Base-by-base conservation (phyloP, 1,140 invertebrate genomes). In the Drosophila virilis region DNA sequence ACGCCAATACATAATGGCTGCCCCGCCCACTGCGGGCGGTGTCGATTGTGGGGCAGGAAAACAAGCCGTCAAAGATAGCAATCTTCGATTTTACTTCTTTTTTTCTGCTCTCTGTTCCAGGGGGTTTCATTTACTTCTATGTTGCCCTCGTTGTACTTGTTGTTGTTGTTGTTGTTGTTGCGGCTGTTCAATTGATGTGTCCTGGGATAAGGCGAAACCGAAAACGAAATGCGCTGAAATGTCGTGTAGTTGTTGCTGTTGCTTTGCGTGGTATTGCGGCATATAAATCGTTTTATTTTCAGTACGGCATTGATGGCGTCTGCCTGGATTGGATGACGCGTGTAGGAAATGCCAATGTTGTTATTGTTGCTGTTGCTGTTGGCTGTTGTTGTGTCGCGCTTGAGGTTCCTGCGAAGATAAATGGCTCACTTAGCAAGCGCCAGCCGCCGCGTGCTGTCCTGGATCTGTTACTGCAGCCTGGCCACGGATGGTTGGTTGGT, bases 21-120 rank as follows among this genome's bases (percentile, higher is more conserved):
- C 75, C 73, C 71, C 80, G 71, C 80, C 80, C 66, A 51, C 51
- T 8, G 17, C 51, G 8, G 42, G 48, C n/a, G 52, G 66, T 8
- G 42, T 42, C n/a, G 45, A 55, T 6, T 42, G 54, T 69, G 68
- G 69, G 76, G 84, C 83, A 89, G 80, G 80, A 89, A 89, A 89
- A 89, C 84, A 89, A 86, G 81, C 81, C 90, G 78, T 91, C 90
- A 91, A 91, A 91, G 90, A 91, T 91, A 91, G 85, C 82, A 91
- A 91, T 91, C 90, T 91, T 91, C 90, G 90, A 91, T 91, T 91
- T 91, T 78, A 74, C 74, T 85, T 17, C 17, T 17, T 78, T 48
- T 48, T 13, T 62, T 76, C 78, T 61, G 45, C 57, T 65, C 52
- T 51, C 45, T 42, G 32, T 38, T 46, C 17, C 22, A 17, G 48